These are phyloP conservation scores for Drosophila funebris DNA, from an alignment of 1,140 invertebrate genomes.

Conservation along the genomic window DNA sequence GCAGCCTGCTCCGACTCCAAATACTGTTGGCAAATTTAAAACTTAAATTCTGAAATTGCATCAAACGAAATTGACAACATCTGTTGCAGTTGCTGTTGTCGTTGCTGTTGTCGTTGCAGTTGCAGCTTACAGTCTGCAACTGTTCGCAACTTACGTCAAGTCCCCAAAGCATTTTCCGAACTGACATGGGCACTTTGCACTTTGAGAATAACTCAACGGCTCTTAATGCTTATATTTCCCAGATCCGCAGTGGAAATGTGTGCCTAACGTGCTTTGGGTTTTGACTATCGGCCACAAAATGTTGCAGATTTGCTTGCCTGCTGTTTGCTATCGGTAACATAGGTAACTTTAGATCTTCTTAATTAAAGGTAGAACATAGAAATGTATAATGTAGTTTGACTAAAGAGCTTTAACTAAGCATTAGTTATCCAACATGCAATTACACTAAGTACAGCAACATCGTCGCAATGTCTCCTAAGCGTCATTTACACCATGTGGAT, in stretches of 20 bases:
- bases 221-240: background rate
- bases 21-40: slow-evolving; percentile 32
- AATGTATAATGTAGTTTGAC: too few species aligned
- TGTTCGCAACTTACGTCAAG: slow-evolving; percentile 1
- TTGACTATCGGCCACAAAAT: background rate
- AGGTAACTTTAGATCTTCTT: background rate
- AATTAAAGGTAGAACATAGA: background rate
- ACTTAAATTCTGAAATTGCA: slow-evolving; percentile 50
- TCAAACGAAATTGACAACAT: slow-evolving; percentile 44
- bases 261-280: slow-evolving; percentile 1
- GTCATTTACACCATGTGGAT: background rate
- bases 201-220: background rate
- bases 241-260: slow-evolving; percentile 6
- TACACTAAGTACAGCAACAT: slow-evolving; percentile 34
- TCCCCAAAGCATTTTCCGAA: background rate
- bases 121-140: background rate
- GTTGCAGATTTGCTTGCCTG: too few species aligned
- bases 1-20: background rate
- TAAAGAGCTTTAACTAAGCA: background rate
- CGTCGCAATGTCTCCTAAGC: background rate
- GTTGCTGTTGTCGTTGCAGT: background rate
- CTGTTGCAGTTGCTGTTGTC: slow-evolving; percentile 5
- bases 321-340: too few species aligned
- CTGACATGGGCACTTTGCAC: slow-evolving; percentile 17
- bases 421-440: slow-evolving; percentile 21